A percentile compares a stretch with the other conserved stretches of the same genome.
Conservation (phyloP, 2,113 vertebrate species). For the Piaya cayana region DNA sequence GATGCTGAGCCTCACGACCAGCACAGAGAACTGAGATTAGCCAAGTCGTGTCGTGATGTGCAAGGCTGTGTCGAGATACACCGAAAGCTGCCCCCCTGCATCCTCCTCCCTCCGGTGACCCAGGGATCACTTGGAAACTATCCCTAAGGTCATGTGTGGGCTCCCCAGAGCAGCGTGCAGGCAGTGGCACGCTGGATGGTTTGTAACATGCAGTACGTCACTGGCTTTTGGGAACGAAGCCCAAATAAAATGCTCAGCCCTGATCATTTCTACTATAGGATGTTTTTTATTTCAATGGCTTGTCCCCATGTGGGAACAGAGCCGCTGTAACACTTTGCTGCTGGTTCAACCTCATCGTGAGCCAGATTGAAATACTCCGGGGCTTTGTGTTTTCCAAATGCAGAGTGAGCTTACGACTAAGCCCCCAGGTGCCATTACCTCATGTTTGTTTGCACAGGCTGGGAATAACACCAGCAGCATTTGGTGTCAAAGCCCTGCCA, state of each 20-base stretch:
- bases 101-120: background rate
- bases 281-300: background rate
- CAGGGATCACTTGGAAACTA: background rate
- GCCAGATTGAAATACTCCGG: background rate
- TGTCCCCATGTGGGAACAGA: background rate
- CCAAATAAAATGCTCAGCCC: rapidly evolving
- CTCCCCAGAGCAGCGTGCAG: background rate
- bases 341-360: background rate
- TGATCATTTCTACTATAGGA: rapidly evolving
- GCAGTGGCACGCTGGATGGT: background rate
- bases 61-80: background rate
- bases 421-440: conserved; percentile 52
- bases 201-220: rapidly evolving
- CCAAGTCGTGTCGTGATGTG: background rate
- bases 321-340: background rate
- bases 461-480: conserved; percentile 19
- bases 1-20: background rate
- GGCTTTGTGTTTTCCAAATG: background rate
- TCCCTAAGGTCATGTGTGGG: rapidly evolving
- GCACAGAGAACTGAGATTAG: background rate
- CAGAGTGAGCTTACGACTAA: background rate
- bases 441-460: background rate
- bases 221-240: background rate
- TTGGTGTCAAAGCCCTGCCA: background rate
- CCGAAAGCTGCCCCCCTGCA: background rate